Evolutionary conservation across 2,113 vertebrate species (phyloP), one percentile per base, ranked within the genome.

Genomic region (Nestor notabilis): DNA sequence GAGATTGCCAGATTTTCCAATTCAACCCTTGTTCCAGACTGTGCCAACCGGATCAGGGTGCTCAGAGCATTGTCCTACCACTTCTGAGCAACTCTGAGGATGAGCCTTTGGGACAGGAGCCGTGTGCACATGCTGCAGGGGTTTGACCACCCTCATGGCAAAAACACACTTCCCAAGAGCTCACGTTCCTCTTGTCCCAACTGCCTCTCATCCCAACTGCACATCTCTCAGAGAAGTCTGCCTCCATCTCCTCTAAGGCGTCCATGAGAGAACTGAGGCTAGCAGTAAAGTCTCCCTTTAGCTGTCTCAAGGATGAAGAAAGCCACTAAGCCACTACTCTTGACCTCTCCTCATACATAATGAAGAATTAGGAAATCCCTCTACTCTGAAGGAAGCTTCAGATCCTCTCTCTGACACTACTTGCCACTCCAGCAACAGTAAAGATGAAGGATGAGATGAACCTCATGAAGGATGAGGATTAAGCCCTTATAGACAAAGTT

Each of bases 11-110:
- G 13, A n/a, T 13, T 58, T 58, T 20, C 20, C 16, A 69, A 12
- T 47, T 66, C 41, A 55, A 21, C 6, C 3, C 35, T 17, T 28
- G 46, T 8, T 46, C 39, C 33, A 60, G 37, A 44, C 20, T 11
- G 3, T 28, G 17, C 7, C 35, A 77, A 39, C 11, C 9, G 49
- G 17, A 31, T 39, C n/a, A 52, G 43, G 49, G 43, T 64, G 55
- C 39, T 33, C 0, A 0, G 13, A 21, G 39, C 35, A n/a, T 37
- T 0, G 0, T 47, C 44, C 63, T 29, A 33, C 39, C 17, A 10
- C 28, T 69, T 69, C 28, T 0, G 1, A 69, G 61, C 43, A 70
- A 11, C 29, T 47, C 61, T 37, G 39, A 80, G 44, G 37, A 90
- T 10, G 2, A 12, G 46, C 35, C 19, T 61, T 23, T 1, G 0